phyloP scores from a whole-genome alignment of 2,113 vertebrate genomes.

The Chloebia gouldiae region DNA sequence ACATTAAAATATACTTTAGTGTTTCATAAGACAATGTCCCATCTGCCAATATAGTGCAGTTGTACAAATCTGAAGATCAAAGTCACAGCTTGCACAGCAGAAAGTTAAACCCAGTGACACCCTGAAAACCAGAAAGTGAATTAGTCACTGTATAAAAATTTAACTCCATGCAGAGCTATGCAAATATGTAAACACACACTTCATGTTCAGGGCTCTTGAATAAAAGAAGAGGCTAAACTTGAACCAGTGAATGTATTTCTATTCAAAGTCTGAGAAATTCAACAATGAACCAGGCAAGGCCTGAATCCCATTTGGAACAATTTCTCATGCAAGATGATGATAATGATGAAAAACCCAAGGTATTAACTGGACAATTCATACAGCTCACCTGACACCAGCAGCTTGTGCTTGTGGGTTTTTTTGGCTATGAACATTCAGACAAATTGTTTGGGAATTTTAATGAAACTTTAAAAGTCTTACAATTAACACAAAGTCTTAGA shows the following conservation, averaged over 20 bases:
- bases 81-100: background rate
- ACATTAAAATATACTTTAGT: background rate
- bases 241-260: background rate
- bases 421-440: background rate
- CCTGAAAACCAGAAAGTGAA: background rate
- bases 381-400: background rate
- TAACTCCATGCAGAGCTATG: background rate
- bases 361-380: background rate
- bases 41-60: background rate
- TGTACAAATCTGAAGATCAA: background rate
- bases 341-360: accelerated
- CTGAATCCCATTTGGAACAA: background rate
- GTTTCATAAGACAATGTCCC: background rate
- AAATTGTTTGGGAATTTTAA: background rate
- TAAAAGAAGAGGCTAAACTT: background rate
- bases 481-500: background rate
- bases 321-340: accelerated
- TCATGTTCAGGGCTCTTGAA: background rate
- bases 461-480: background rate
- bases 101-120: background rate
- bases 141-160: background rate
- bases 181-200: background rate
- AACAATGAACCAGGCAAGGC: background rate
- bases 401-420: background rate
- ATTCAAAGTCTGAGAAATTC: background rate